Base-by-base conservation (phyloP, 1,140 invertebrate species). In the Mycetomoellerius zeteki region DNA sequence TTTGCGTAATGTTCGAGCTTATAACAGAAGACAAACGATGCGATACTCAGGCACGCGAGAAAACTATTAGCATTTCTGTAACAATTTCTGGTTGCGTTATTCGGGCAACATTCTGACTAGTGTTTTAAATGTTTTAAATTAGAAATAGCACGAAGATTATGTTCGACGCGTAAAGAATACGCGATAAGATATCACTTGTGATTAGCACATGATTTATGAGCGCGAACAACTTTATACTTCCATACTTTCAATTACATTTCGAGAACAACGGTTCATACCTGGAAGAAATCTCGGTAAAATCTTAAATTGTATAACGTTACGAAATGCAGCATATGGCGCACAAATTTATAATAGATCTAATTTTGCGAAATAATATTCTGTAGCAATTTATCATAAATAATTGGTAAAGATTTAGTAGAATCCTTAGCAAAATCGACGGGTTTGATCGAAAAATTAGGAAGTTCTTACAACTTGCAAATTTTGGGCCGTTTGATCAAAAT, bases 141-240 rank as follows among this genome's bases (percentile, higher is more conserved):
- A 65, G 86, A 89, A 89, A 89, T 85, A 87, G 76, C 65, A 72
- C 72, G 78, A 88, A 88, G 75, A 85, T 89, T 88, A 81, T 80
- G 58, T 73, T 64, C 56, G 10, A 67, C 33, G n/a, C 2, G 2
- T 67, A 21, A 43, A 43, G n/a, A 67, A 67, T 43, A 67, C 12
- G 37, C 37, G 37, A 50, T 69, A 50, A 69, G 21, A 69, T 27
- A 69, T 69, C 37, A n/a, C 19, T 50, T 47, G 21, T 50, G 37
- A 50, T 69, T 69, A 69, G 65, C 6, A 50, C 43, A 50, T 69
- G 65, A 69, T 69, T 69, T 69, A 69, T 69, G 65, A 47, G 37
- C n/a, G n/a, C n/a, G n/a, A n/a, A n/a, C n/a, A n/a, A 43, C 65
- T 43, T 69, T 69, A 12, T 69, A 69, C 21, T 69, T 69, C 37